Evolutionary conservation across 1,140 invertebrate genomes (phyloP).

Genomic region (Condylostylus longicornis): DNA sequence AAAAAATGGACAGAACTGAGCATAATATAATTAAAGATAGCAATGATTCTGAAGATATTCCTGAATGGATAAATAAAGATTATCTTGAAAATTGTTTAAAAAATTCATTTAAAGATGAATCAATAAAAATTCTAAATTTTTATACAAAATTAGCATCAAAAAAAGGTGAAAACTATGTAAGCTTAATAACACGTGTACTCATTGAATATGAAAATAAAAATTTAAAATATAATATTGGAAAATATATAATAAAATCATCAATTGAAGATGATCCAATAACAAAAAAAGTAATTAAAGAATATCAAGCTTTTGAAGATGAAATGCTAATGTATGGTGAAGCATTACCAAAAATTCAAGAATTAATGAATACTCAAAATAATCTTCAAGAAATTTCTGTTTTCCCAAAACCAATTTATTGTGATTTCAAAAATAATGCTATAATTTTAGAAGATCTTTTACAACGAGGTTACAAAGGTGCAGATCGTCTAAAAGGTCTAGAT

Average conservation of each 20-base stretch:
- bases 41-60: slow-evolving; percentile 18
- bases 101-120: slow-evolving; percentile 14
- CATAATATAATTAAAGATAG: no score
- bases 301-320: slow-evolving; percentile 28
- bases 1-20: no score
- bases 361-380: no score
- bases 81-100: slow-evolving; percentile 19
- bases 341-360: slow-evolving; percentile 19
- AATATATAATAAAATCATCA: slow-evolving; percentile 21
- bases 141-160: slow-evolving; percentile 19
- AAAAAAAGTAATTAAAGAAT: slow-evolving; percentile 20
- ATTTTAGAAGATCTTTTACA: slow-evolving; percentile 34
- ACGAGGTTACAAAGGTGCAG: slow-evolving; percentile 36
- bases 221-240: slow-evolving; percentile 2
- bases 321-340: slow-evolving; percentile 26
- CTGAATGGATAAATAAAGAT: slow-evolving; percentile 21
- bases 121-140: slow-evolving; percentile 11
- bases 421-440: slow-evolving; percentile 16
- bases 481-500: slow-evolving; percentile 35
- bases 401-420: slow-evolving; percentile 12
- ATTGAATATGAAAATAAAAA: slow-evolving; percentile 10
- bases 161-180: slow-evolving; percentile 29
- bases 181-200: slow-evolving; percentile 19
- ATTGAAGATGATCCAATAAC: slow-evolving; percentile 21
- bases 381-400: slow-evolving; percentile 18